Conservation (phyloP, 1,140 invertebrate genomes). For the Metopolophium dirhodum region DNA sequence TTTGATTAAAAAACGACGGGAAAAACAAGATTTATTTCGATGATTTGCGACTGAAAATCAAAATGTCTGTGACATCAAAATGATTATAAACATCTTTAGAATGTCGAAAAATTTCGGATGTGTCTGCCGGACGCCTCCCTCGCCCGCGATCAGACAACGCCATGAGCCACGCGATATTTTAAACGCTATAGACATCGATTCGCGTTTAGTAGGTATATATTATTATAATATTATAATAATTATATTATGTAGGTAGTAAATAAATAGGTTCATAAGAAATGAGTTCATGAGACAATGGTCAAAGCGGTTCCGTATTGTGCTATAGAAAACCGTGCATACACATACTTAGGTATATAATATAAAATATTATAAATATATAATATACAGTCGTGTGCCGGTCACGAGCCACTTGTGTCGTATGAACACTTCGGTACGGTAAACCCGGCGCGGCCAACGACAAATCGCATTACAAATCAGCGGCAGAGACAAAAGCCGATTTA, state of each 20-base stretch:
- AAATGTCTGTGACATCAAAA: not conserved
- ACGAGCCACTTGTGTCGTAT: slow-evolving; percentile 21
- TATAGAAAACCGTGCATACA: not conserved
- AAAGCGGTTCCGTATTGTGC: not conserved
- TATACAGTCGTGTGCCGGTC: slow-evolving; percentile 1
- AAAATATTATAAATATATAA: too few species aligned
- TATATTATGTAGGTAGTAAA: too few species aligned
- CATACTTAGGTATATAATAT: too few species aligned
- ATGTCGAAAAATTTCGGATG: not conserved
- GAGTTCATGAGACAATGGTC: not conserved
- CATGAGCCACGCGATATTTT: not conserved
- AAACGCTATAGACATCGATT: not conserved
- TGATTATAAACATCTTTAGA: not conserved
- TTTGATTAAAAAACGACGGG: not conserved
- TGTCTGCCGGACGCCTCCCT: not conserved
- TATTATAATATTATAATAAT: too few species aligned
- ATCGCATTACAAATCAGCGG: slow-evolving; percentile 42
- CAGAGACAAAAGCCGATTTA: slow-evolving; percentile 30
- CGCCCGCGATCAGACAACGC: accelerated
- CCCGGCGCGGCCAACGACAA: not conserved
- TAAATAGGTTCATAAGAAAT: not conserved
- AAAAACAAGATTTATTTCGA: not conserved
- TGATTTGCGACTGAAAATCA: not conserved
- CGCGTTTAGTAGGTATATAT: not conserved
- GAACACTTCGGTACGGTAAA: slow-evolving; percentile 1